Evolutionary conservation across 2,797 vertebrate species (phyloP), one percentile per base, ranked within the genome.

Genomic region (Carapus acus): DNA sequence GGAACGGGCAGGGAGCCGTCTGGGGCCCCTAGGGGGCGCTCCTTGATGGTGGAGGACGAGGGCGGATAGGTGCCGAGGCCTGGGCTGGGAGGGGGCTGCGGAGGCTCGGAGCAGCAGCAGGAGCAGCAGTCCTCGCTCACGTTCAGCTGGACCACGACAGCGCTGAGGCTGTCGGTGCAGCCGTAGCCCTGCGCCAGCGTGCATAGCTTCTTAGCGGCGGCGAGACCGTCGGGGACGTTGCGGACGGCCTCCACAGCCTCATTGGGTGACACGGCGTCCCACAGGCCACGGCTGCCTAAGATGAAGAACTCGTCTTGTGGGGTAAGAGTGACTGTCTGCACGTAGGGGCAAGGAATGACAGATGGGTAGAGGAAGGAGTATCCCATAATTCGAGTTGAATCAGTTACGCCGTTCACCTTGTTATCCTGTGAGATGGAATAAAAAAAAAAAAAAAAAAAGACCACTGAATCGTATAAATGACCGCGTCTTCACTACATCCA

Each of bases 311-410:
- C 96, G 16, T 99, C 96, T 74, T 92, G 93, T 0, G 95, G 86
- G 0, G 91, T 95, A 49, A 99, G 89, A 7, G 93, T 87, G 55
- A 98, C 90, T 0, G 93, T 94, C 77, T 91, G 92, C 44, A 99
- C 93, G 0, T 96, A 89, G 7, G 96, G 96, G 7, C 91, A 92
- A 0, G 96, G 96, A 43, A 97, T 88, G 42, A 97, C 95, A 0
- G 92, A 92, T 0, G 96, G 96, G 80, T 94, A 96, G n/a, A 99
- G 91, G 78, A 99, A 99, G 31, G 94, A 94, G 78, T 99, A 99
- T 55, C 96, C 96, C 90, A 99, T 88, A 69, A 98, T 94, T 39
- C 96, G 89, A 0, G 95, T 99, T 2, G 91, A 97, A 73, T 99
- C 96, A 0, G 95, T 98, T 79, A 99, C 94, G 0, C 96, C 96